Conservation (phyloP, 1,140 invertebrate species). For the Drosophila chauvacae region DNA sequence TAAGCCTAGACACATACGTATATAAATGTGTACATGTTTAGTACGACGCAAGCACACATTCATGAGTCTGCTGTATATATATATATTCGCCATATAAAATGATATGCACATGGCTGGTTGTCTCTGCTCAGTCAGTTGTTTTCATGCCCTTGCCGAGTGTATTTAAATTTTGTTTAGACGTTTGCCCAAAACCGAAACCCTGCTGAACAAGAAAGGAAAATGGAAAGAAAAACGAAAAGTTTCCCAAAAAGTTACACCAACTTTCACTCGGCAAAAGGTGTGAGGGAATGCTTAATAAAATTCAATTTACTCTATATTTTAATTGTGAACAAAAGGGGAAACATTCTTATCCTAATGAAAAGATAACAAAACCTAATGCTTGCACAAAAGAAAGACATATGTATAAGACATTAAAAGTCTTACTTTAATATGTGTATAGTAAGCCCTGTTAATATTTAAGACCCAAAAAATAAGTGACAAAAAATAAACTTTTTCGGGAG, state of each 20-base stretch:
- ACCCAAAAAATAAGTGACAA: neutral
- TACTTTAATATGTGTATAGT: neutral
- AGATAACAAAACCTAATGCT: neutral
- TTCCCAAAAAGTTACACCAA: slow-evolving; percentile 3
- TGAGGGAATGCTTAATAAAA: slow-evolving; percentile 9
- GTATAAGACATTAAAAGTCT: neutral
- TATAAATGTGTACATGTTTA: neutral
- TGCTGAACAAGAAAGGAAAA: slow-evolving; percentile 3
- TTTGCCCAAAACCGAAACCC: slow-evolving; percentile 9
- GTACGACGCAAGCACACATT: slow-evolving; percentile 28
- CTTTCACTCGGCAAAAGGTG: slow-evolving; percentile 1
- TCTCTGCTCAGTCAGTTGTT: slow-evolving; percentile 50
- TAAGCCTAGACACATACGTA: slow-evolving; percentile 51
- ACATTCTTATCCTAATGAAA: neutral
- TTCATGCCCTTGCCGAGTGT: slow-evolving; percentile 30
- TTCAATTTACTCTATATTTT: slow-evolving; percentile 6
- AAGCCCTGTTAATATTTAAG: neutral
- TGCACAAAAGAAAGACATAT: neutral
- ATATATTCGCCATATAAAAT: slow-evolving; percentile 37
- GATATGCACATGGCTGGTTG: slow-evolving; percentile 57
- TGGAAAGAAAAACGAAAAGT: slow-evolving; percentile 14
- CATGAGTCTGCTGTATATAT: slow-evolving; percentile 15
- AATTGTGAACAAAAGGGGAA: neutral
- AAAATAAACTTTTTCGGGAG: neutral
- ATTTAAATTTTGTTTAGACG: slow-evolving; percentile 31